Evolutionary conservation across 1,140 invertebrate species (phyloP), one percentile per base, ranked within the genome.

Genomic region (Anadara kagoshimensis): DNA sequence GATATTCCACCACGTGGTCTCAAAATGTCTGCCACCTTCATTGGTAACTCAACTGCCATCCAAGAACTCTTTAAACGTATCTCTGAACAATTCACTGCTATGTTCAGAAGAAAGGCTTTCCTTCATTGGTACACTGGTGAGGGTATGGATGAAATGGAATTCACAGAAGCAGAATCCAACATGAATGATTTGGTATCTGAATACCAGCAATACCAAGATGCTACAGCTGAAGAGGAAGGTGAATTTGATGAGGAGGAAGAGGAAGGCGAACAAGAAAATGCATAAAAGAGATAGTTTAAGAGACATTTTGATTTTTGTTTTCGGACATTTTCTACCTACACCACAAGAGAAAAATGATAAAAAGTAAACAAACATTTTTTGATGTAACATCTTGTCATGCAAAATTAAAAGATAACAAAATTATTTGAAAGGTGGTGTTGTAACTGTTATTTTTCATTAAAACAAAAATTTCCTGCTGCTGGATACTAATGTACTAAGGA

Each of bases 201-300:
- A 85, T 97, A 97, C 89, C 96, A 97, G 86, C 96, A 97, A 88
- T 97, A 97, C 90, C 95, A 96, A 81, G 94, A 95, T 82, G 94
- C 94, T 29, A 94, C 93, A 14, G 94, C 93, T 41, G 94, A 95
- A 80, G 94, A 95, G 72, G 94, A 95, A 76, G 93, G 92, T 10
- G 94, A 94, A 83, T 94, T 94, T 82, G 94, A 95, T 81, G 94
- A 95, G 81, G 94, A 94, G 85, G 92, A 92, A 43, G 73, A 61
- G 22, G 70, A 73, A 22, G 49, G 7, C 2, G 26, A 58, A 58
- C 26, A 45, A 44, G 63, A 73, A 22, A 45, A 73, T 53, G 64
- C 70, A 20, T 73, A 73, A 73, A 73, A 26, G 10, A 20, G n/a
- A n/a, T n/a, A n/a, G n/a, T n/a, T n/a, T n/a, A n/a, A n/a, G n/a